These are phyloP conservation scores for Drosophila triauraria DNA, from an alignment of 1,140 invertebrate genomes.

Conservation along the genomic window DNA sequence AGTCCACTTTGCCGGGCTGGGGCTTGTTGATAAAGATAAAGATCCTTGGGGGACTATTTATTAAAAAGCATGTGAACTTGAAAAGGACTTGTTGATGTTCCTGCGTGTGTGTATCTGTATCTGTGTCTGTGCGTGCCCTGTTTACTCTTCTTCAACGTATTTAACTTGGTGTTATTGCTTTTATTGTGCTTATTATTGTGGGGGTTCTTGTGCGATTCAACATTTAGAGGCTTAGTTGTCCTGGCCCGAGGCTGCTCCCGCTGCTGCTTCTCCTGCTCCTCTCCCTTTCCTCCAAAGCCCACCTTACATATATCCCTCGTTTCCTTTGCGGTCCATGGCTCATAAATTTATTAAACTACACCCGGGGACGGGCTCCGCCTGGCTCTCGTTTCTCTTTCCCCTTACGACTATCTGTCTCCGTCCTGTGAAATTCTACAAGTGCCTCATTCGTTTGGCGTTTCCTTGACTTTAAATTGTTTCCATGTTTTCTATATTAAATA, in stretches of 20 bases:
- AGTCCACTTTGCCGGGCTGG: conserved; percentile 6
- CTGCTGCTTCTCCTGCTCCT: background rate
- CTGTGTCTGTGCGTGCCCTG: conserved; percentile 26
- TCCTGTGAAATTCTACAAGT: conserved; percentile 39
- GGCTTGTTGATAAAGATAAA: conserved; percentile 65
- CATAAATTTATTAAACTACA: conserved; percentile 71
- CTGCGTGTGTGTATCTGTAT: conserved; percentile 34
- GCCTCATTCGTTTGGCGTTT: conserved; percentile 45
- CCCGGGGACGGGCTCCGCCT: conserved; percentile 6
- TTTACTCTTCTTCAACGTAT: conserved; percentile 50
- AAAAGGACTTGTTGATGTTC: conserved; percentile 81
- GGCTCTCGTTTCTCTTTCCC: background rate
- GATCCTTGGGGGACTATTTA: conserved; percentile 81
- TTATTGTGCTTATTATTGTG: conserved; percentile 76
- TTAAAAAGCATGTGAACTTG: conserved; percentile 83
- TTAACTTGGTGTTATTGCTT: conserved; percentile 66
- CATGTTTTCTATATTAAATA: conserved; percentile 56
- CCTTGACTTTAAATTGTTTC: conserved; percentile 52
- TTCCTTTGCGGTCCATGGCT: conserved; percentile 47
- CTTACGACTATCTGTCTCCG: conserved; percentile 17
- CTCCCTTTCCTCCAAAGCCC: conserved; percentile 1
- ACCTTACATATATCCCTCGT: conserved; percentile 16
- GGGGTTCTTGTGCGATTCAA: conserved; percentile 52
- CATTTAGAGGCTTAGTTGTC: conserved; percentile 60
- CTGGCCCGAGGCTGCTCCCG: conserved; percentile 43